Conservation (phyloP, 2,113 vertebrate genomes). For the Pterophyllum scalare region DNA sequence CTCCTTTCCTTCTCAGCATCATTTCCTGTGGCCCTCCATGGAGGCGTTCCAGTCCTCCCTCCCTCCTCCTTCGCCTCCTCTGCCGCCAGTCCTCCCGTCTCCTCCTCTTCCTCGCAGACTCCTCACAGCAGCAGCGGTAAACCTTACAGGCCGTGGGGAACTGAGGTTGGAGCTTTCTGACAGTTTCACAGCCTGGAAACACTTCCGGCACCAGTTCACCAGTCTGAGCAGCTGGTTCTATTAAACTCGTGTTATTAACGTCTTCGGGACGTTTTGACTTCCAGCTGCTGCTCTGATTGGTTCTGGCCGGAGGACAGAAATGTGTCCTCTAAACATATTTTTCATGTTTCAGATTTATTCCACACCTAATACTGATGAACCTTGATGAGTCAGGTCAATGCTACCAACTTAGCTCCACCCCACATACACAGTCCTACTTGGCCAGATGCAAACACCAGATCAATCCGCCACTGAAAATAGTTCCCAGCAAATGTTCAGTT, state of each 20-base stretch:
- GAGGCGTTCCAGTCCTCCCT: slow-evolving; percentile 86
- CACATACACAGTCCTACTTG: neutral
- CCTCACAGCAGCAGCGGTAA: slow-evolving; percentile 83
- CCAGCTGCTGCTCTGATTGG: neutral
- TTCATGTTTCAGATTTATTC: neutral
- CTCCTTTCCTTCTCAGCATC: slow-evolving; percentile 89
- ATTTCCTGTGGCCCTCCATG: slow-evolving; percentile 86
- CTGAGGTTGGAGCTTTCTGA: slow-evolving; percentile 93
- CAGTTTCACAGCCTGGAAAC: slow-evolving; percentile 11
- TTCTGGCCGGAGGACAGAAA: neutral
- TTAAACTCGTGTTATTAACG: neutral
- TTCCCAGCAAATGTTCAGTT: neutral
- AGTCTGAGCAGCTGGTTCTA: neutral
- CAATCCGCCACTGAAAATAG: neutral
- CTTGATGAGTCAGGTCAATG: neutral
- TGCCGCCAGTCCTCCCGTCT: slow-evolving; percentile 77
- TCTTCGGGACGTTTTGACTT: neutral
- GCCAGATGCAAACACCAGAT: neutral
- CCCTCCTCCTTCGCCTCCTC: slow-evolving; percentile 75
- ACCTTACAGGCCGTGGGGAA: slow-evolving; percentile 93
- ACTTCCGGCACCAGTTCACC: neutral
- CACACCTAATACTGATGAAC: neutral
- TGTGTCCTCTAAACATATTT: neutral
- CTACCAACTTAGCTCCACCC: neutral
- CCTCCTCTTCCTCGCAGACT: slow-evolving; percentile 75